A percentile compares a stretch with the other conserved stretches of the same genome.
Conservation (phyloP, 2,888 invertebrate genomes). For the Tortrix viridana region DNA sequence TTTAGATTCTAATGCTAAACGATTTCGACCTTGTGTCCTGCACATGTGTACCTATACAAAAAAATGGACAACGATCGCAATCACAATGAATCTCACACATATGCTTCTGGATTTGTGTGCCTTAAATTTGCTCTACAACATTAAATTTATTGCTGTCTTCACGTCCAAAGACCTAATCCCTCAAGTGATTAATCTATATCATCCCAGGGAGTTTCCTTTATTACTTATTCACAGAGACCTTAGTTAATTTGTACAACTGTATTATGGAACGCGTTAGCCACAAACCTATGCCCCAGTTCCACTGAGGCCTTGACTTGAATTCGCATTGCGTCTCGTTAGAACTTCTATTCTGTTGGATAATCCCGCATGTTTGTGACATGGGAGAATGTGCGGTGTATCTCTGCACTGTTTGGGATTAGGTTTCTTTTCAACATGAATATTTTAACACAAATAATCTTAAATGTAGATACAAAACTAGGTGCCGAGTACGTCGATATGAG, state of each 20-base stretch:
- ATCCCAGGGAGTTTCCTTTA: not conserved
- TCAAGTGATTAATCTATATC: too few species aligned
- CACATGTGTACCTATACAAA: too few species aligned
- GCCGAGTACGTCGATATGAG: not conserved
- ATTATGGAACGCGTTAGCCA: slow-evolving; percentile 45
- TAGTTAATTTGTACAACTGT: slow-evolving; percentile 18
- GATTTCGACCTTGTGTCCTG: too few species aligned
- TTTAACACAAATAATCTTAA: too few species aligned
- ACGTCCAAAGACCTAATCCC: too few species aligned
- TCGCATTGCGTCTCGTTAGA: slow-evolving; percentile 47
- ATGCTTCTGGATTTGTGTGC: too few species aligned
- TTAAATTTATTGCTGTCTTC: too few species aligned
- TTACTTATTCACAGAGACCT: slow-evolving; percentile 14
- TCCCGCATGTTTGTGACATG: slow-evolving; percentile 6
- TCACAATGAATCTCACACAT: too few species aligned
- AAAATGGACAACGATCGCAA: too few species aligned
- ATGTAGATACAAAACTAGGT: too few species aligned
- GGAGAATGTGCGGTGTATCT: not conserved
- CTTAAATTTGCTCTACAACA: too few species aligned
- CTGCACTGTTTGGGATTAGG: not conserved
- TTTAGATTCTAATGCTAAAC: not conserved
- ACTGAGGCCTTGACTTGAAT: slow-evolving; percentile 48
- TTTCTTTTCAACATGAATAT: too few species aligned
- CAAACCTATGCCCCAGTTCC: slow-evolving; percentile 51
- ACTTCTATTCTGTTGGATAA: slow-evolving; percentile 43